Conservation (phyloP, 2,797 vertebrate species). For the Schizopygopsis malacanthus region DNA sequence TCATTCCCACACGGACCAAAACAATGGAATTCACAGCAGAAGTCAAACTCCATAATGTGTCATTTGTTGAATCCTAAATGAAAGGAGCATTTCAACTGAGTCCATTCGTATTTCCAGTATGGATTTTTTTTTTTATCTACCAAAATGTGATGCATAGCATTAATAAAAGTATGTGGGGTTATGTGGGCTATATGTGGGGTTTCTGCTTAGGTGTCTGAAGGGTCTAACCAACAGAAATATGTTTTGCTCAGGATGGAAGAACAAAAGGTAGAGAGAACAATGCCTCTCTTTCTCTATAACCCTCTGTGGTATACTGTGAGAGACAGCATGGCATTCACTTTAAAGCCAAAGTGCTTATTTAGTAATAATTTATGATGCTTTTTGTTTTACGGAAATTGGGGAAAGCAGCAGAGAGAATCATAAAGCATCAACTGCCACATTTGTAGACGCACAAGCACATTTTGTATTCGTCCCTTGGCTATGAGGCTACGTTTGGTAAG, state of each 20-base stretch:
- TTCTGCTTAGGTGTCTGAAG: conserved; percentile 21
- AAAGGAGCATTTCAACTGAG: not conserved
- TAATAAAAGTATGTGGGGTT: not conserved
- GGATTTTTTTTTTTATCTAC: not conserved
- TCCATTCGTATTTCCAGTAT: not conserved
- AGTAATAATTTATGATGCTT: conserved; percentile 44
- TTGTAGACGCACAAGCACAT: not conserved
- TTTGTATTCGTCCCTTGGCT: conserved; percentile 28
- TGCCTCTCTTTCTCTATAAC: not conserved
- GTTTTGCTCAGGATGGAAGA: not conserved
- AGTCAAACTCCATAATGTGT: not conserved
- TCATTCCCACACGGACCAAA: not conserved
- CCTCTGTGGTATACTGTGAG: not conserved
- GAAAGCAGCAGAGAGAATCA: not conserved
- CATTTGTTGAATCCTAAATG: not conserved
- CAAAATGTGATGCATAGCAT: conserved; percentile 7
- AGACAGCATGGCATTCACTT: conserved; percentile 8
- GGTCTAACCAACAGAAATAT: not conserved
- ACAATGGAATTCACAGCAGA: not conserved
- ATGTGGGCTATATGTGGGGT: not conserved
- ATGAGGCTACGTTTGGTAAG: conserved; percentile 19
- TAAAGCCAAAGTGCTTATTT: conserved; percentile 23
- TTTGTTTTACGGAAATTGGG: conserved; percentile 1
- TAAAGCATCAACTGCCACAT: conserved; percentile 35
- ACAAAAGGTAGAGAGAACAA: conserved; percentile 23